Percentiles rank a stretch among this genome's conserved stretches.
phyloP scores from a whole-genome alignment of 1,140 invertebrate species.

The Psix sp. region DNA sequence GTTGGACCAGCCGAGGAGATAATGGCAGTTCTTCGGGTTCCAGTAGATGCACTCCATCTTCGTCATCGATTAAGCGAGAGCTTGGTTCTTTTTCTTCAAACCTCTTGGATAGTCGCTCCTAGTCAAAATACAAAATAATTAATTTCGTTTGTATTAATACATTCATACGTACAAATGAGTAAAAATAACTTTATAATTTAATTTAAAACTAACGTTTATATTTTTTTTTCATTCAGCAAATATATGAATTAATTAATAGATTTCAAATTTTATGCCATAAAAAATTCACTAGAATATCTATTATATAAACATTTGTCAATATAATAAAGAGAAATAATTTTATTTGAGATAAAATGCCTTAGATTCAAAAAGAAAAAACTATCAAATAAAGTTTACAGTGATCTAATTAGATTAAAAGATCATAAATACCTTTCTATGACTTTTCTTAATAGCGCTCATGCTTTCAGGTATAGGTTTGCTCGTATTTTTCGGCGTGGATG shows the following conservation, averaged over 20 bases:
- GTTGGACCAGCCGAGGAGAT: constrained; percentile 4
- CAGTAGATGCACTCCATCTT: constrained; percentile 32
- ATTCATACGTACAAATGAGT: too few relatives aligned
- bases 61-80: constrained; percentile 10
- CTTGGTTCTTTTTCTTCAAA: constrained; percentile 30
- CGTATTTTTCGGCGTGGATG: constrained; percentile 67
- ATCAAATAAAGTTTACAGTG: constrained; percentile 8
- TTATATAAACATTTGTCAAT: too few relatives aligned
- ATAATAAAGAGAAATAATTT: too few relatives aligned
- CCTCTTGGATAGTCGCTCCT: constrained; percentile 62
- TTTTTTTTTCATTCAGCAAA: too few relatives aligned
- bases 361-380: background rate
- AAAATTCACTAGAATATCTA: too few relatives aligned
- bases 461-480: constrained; percentile 67
- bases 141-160: background rate
- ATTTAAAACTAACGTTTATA: too few relatives aligned
- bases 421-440: constrained; percentile 69
- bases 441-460: constrained; percentile 72
- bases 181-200: too few relatives aligned
- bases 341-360: too few relatives aligned
- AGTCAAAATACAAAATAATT: background rate
- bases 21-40: constrained; percentile 27
- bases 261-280: too few relatives aligned
- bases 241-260: too few relatives aligned
- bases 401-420: constrained; percentile 1